Conservation (phyloP, 2,113 vertebrate species). For the Tachysurus fulvidraco region DNA sequence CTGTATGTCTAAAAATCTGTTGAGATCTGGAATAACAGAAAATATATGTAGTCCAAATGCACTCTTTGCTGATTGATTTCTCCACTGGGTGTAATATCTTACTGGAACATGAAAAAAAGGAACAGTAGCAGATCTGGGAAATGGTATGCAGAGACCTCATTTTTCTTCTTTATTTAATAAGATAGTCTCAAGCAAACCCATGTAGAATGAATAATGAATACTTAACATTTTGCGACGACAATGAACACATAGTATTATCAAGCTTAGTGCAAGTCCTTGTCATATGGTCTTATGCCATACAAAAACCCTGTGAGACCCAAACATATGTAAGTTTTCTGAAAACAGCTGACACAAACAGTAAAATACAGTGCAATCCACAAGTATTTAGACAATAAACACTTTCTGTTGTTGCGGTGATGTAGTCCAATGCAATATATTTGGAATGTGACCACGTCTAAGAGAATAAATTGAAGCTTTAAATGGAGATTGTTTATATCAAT, state of each 20-base stretch:
- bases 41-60: constrained; percentile 35
- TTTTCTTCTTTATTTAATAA: constrained; percentile 41
- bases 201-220: constrained; percentile 33
- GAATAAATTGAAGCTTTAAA: not conserved
- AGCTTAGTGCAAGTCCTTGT: constrained; percentile 12
- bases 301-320: constrained; percentile 1
- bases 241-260: constrained; percentile 23
- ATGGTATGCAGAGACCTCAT: constrained; percentile 13
- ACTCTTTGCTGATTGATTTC: constrained; percentile 35
- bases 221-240: constrained; percentile 15
- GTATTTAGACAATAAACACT: not conserved
- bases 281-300: not conserved
- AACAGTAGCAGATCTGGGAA: constrained; percentile 27
- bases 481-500: not conserved
- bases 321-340: not conserved
- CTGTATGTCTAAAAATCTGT: not conserved
- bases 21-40: constrained; percentile 12
- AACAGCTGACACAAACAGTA: not conserved
- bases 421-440: not conserved
- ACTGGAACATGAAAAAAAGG: constrained; percentile 26
- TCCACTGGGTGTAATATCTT: constrained; percentile 10
- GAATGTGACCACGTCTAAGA: not conserved
- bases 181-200: constrained; percentile 1
- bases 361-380: constrained; percentile 11
- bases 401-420: not conserved